Evolutionary conservation across 2,113 vertebrate genomes (phyloP).

Genomic region (Microcebus murinus): DNA sequence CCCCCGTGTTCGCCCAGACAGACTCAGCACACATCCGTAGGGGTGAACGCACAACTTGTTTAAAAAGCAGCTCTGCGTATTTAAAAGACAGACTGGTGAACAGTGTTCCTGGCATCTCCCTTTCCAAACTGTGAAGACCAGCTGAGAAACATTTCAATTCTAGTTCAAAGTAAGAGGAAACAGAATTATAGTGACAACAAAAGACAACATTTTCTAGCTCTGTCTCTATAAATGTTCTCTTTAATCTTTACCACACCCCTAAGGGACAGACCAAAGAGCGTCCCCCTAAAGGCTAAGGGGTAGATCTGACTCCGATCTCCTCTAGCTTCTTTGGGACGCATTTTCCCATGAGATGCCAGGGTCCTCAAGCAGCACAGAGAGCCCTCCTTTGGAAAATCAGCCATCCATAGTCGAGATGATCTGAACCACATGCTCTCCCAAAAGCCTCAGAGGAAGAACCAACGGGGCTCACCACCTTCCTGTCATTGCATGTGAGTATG

Average conservation of each 20-base stretch:
- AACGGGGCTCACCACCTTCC: too few relatives aligned
- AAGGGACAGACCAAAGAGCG: background rate
- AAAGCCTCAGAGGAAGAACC: background rate
- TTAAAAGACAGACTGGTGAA: background rate
- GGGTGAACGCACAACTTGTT: background rate
- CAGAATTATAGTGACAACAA: background rate
- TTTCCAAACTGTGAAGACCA: background rate
- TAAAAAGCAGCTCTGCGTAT: background rate
- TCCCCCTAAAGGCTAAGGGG: fast-evolving
- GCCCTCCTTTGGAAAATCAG: background rate
- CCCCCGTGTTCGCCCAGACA: background rate
- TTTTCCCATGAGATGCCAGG: background rate
- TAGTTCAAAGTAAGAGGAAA: background rate
- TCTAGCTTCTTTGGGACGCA: too few relatives aligned
- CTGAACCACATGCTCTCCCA: background rate
- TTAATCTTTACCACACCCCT: background rate
- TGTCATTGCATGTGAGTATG: background rate
- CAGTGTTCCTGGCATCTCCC: background rate
- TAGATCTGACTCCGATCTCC: background rate
- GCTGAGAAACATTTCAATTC: background rate
- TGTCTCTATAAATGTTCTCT: background rate
- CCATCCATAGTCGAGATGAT: fast-evolving
- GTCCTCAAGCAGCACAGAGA: background rate
- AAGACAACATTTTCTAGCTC: background rate
- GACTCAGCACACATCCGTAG: background rate